phyloP scores from a whole-genome alignment of 2,888 invertebrate genomes.

The Orthosia cruda region DNA sequence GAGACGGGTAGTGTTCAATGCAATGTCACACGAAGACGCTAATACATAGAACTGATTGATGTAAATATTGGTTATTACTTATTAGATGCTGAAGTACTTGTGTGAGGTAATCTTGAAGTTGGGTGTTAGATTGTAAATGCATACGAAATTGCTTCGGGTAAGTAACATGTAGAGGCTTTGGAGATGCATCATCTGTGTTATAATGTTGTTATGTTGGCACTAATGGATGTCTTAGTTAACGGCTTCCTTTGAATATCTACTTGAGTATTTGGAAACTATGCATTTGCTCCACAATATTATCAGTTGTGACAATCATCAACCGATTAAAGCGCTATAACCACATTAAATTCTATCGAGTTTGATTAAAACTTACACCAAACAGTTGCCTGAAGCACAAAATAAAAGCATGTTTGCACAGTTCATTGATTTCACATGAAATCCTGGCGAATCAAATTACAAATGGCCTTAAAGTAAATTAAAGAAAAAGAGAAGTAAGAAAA shows the following conservation, averaged over 20 bases:
- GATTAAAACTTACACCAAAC: not conserved
- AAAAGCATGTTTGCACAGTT: not conserved
- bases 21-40: constrained; percentile 74
- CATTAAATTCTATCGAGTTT: not conserved
- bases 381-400: not conserved
- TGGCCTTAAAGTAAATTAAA: no score
- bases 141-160: constrained; percentile 18
- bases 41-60: constrained; percentile 82
- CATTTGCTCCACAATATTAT: not conserved
- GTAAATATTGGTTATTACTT: constrained; percentile 66
- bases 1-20: constrained; percentile 63
- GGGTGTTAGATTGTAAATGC: constrained; percentile 44
- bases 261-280: not conserved
- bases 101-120: constrained; percentile 52
- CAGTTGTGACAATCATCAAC: not conserved
- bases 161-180: not conserved
- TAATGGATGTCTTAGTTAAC: not conserved
- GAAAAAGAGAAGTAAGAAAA: no score
- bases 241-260: not conserved
- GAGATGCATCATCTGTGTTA: not conserved
- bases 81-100: constrained; percentile 45
- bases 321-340: not conserved
- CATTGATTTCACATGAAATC: not conserved
- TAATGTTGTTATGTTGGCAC: not conserved
- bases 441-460: not conserved